Evolutionary conservation across 2,888 invertebrate genomes (phyloP), one percentile per base, ranked within the genome.

Genomic region (Caenorhabditis becei): DNA sequence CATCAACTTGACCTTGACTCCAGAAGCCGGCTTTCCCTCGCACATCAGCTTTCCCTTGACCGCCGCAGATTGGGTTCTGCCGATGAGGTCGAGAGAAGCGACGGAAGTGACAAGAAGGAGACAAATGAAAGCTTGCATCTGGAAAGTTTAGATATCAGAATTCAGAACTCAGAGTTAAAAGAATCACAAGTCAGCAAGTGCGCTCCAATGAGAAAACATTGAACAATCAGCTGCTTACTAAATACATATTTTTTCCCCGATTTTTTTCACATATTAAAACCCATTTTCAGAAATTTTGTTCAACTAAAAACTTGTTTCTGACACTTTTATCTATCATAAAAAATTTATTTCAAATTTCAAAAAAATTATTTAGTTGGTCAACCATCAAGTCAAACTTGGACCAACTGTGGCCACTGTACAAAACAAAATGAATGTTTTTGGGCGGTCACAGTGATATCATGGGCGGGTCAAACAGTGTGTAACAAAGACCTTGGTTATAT

Each of bases 1-100:
- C 85, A 85, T 85, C 44, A 85, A 53, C 53, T 83, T 85, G 23
- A 85, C 80, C 18, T 85, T 77, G 14, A 80, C 80, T 47, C 85
- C 85, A 16, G 61, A 49, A 16, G 75, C 77, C 41, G 85, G 83
- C 75, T 85, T 85, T 62, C 85, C 85, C 11, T 83, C 79, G 35
- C 85, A 85, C 20, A 53, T 59, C 20, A 85, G 18, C 41, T 65
- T 58, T 54, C 56, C 77, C 63, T 81, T 47, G 28, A 86, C 83
- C 2, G 84, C 85, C 7, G 82, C 82, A 20, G 83, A 85, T 59
- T 87, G 86, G 8, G 84, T 82, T 28, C 85, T 74, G 11, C 85
- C 85, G 44, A 85, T 83, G 28, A 84, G 58, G 37, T 85, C 80
- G 47, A 87, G 54, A 16, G 83, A 72, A 61, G 72, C 62, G n/a